These are phyloP conservation scores for Archocentrus centrarchus DNA, from an alignment of 2,113 vertebrate genomes.

Conservation along the genomic window DNA sequence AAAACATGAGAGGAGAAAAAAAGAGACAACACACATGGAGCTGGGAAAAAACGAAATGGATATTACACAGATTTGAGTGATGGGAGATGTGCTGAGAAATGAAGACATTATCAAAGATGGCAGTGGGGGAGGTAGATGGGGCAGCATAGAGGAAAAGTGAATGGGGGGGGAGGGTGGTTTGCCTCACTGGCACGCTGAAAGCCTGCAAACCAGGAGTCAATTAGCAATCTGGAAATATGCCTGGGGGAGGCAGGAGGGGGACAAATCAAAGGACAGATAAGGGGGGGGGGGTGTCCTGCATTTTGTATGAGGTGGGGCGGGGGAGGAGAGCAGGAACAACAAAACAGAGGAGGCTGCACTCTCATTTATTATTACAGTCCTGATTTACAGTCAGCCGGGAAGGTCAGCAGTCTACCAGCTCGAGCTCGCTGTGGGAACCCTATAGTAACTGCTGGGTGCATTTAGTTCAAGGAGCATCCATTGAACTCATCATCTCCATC, in stretches of 20 bases:
- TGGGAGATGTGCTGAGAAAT: background rate
- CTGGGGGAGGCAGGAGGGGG: constrained; percentile 38
- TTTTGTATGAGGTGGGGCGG: constrained; percentile 22
- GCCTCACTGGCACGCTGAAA: constrained; percentile 45
- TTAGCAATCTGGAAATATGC: constrained; percentile 78
- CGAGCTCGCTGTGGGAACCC: constrained; percentile 15
- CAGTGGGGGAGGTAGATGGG: background rate
- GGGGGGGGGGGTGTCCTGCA: constrained; percentile 10
- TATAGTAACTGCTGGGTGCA: constrained; percentile 33
- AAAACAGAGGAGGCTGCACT: constrained; percentile 60
- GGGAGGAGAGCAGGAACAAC: constrained; percentile 47
- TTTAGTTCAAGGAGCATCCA: constrained; percentile 19
- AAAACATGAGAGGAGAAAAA: background rate
- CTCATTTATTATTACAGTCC: constrained; percentile 66
- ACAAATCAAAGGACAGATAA: constrained; percentile 57
- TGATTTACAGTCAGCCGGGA: constrained; percentile 68
- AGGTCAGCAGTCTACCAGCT: constrained; percentile 44
- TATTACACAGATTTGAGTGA: constrained; percentile 14
- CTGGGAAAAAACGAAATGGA: background rate
- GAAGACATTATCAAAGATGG: constrained; percentile 39
- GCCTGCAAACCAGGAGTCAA: constrained; percentile 75
- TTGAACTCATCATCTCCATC: constrained; percentile 23
- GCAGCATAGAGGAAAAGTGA: background rate
- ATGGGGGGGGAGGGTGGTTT: background rate
- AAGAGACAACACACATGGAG: background rate